A percentile compares a stretch with the other conserved stretches of the same genome.
These are phyloP conservation scores for Dolichallabes microphthalmus DNA, from an alignment of 2,113 vertebrate genomes.

Conservation along the genomic window DNA sequence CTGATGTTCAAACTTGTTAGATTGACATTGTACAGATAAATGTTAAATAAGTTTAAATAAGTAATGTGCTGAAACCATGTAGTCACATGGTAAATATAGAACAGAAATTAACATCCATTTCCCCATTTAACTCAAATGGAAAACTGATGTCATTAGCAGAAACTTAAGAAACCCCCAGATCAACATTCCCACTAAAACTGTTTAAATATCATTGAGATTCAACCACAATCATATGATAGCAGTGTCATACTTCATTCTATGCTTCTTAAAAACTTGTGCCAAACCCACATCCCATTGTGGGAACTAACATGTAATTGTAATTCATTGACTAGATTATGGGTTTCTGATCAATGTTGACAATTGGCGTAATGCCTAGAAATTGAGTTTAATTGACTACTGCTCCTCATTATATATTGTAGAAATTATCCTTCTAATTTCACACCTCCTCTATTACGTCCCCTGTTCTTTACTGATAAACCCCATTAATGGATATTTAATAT, in stretches of 20 bases:
- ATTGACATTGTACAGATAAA: neutral
- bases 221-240: neutral
- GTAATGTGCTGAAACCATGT: neutral
- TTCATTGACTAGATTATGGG: neutral
- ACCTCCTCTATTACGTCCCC: neutral
- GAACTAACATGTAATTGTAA: neutral
- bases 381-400: neutral
- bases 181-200: neutral
- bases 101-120: neutral
- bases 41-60: neutral
- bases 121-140: neutral
- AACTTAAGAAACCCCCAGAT: neutral
- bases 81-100: neutral
- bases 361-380: too few species aligned
- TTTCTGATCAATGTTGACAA: neutral
- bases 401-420: neutral
- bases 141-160: neutral
- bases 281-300: neutral
- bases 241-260: neutral
- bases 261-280: neutral
- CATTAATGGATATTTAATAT: neutral
- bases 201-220: neutral
- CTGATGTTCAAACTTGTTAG: too few species aligned
- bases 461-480: neutral
- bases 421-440: neutral